Evolutionary conservation across 2,888 invertebrate species (phyloP).

Genomic region (Andrena hattorfiana): DNA sequence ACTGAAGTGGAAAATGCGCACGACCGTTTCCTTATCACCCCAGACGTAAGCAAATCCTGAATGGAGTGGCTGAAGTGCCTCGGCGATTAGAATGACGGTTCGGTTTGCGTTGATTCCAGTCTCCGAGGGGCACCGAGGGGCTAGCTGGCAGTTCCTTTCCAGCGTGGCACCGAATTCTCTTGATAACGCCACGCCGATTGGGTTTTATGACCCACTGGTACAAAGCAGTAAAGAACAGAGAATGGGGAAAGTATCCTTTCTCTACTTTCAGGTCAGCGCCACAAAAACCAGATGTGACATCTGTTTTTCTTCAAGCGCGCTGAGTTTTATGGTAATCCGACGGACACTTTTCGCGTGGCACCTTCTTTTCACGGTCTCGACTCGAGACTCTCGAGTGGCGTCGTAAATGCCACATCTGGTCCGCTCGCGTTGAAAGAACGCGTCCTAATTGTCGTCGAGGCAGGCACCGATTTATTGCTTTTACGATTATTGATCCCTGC

Average conservation of each 20-base stretch:
- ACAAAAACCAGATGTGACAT: slow-evolving; percentile 33
- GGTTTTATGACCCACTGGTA: slow-evolving; percentile 19
- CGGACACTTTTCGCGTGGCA: not conserved
- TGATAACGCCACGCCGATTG: not conserved
- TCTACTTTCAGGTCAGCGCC: slow-evolving; percentile 45
- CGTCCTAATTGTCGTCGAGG: not conserved
- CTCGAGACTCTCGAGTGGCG: too few species aligned
- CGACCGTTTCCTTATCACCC: not conserved
- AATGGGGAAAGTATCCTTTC: slow-evolving; percentile 59
- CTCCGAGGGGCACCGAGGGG: not conserved
- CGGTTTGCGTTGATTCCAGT: too few species aligned
- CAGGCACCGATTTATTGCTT: not conserved
- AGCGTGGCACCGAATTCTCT: not conserved
- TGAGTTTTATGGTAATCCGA: not conserved
- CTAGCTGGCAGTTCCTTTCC: not conserved
- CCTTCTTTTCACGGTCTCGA: not conserved
- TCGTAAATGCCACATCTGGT: slow-evolving; percentile 26
- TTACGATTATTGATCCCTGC: not conserved
- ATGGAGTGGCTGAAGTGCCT: too few species aligned
- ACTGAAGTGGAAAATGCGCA: too few species aligned
- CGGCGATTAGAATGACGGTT: not conserved
- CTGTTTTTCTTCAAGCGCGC: slow-evolving; percentile 26
- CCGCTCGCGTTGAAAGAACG: not conserved
- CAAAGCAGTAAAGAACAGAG: slow-evolving; percentile 12
- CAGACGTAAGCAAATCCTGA: not conserved